These are phyloP conservation scores for Lasius platythorax DNA, from an alignment of 2,888 invertebrate species.

Conservation along the genomic window DNA sequence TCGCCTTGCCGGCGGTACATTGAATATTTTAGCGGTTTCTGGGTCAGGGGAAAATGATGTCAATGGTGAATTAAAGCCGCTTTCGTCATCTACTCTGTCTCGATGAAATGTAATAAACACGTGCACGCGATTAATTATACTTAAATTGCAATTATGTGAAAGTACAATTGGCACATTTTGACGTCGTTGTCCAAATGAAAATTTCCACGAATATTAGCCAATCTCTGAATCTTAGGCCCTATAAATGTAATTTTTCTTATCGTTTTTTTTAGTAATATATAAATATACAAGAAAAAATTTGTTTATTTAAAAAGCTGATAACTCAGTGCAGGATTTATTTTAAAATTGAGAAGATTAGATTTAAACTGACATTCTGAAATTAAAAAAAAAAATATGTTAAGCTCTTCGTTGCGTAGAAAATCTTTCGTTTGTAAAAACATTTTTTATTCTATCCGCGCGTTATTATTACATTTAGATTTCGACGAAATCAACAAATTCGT, in stretches of 20 bases:
- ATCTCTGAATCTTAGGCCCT: not conserved
- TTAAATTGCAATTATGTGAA: conserved; percentile 36
- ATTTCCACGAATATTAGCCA: not conserved
- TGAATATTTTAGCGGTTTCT: conserved; percentile 79
- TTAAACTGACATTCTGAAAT: not conserved
- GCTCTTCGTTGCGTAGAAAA: not conserved
- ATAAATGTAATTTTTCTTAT: not conserved
- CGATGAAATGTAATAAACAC: conserved; percentile 57
- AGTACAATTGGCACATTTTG: conserved; percentile 37
- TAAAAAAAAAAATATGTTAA: not conserved
- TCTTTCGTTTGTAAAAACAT: not conserved
- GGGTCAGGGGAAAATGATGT: conserved; percentile 81
- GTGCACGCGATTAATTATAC: conserved; percentile 17
- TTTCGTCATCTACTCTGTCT: conserved; percentile 61
- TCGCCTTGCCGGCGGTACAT: conserved; percentile 65
- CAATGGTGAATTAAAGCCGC: conserved; percentile 78
- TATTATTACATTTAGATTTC: not conserved
- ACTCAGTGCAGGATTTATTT: no score
- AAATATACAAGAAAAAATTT: not conserved
- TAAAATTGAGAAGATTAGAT: not conserved
- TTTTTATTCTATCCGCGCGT: not conserved
- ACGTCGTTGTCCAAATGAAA: conserved; percentile 3
- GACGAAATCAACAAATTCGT: not conserved
- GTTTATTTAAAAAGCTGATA: not conserved
- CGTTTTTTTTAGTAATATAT: not conserved